Evolutionary conservation across 2,888 invertebrate genomes (phyloP), one percentile per base, ranked within the genome.

Genomic region (Agrochola circellaris): DNA sequence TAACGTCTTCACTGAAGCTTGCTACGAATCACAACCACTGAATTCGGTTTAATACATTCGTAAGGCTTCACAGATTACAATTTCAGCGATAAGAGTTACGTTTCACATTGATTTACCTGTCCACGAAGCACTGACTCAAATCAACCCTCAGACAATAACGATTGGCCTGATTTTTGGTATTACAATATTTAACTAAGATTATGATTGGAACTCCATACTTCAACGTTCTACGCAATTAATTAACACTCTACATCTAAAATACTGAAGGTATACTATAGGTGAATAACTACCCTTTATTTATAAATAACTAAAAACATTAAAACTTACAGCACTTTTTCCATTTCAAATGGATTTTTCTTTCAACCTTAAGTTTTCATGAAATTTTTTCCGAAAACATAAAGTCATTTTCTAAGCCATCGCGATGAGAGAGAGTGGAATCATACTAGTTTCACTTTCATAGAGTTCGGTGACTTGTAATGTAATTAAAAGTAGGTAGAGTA

Each of bases 1-100:
- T 91, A 92, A 92, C 90, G 92, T 93, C 92, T 93, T 93, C 91
- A 93, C 91, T 93, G 93, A 96, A 96, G 94, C 93, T 95, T 94
- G 94, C 95, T 93, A 91, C 94, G 93, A 94, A 95, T 94, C 94
- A 92, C 91, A 91, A 90, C 92, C 93, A 92, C 94, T 94, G 93
- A 94, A 95, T 95, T 95, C 93, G 92, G 92, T 94, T 93, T 94
- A 93, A 93, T 94, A 94, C 81, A 88, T 91, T 90, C 83, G 82
- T 87, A 88, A 90, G 89, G 87, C 87, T 87, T 87, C 82, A 81
- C 86, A 89, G 89, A 90, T 90, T 90, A 89, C 84, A 81, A 87
- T 88, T 91, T 90, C 87, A 91, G 87, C 82, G 85, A 85, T 82
- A 88, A 88, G 84, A 89, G 85, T 88, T 88, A 87, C 82, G 82